Conservation (phyloP, 2,113 vertebrate genomes). For the Petrocephalus microphthalmus region DNA sequence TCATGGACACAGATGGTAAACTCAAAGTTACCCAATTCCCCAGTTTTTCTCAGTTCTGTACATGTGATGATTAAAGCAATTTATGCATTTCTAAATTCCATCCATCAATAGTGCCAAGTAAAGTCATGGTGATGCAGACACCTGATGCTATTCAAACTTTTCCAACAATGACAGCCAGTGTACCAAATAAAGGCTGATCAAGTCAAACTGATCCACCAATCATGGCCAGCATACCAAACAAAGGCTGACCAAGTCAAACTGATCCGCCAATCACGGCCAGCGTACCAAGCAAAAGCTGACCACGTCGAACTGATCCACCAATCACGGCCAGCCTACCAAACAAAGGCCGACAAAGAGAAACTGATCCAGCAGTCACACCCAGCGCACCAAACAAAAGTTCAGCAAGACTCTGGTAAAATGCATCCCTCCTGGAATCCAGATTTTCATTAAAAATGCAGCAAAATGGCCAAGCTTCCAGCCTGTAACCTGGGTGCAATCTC, state of each 20-base stretch:
- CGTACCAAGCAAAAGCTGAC: background rate
- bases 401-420: background rate
- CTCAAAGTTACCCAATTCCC: background rate
- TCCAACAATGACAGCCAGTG: background rate
- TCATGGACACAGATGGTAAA: background rate
- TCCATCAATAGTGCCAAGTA: background rate
- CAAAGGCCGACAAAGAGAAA: background rate
- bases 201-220: background rate
- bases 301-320: background rate
- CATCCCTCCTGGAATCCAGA: background rate
- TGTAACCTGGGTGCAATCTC: background rate
- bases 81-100: background rate
- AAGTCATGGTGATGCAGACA: background rate
- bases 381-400: background rate
- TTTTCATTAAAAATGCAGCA: background rate
- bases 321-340: background rate
- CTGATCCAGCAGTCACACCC: background rate
- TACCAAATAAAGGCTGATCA: background rate
- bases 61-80: background rate
- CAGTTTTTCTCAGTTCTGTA: background rate
- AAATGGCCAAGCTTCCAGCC: background rate
- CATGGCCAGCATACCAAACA: background rate
- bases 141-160: background rate
- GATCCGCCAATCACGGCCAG: background rate
- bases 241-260: background rate